These are phyloP conservation scores for Psophia crepitans DNA, from an alignment of 2,113 vertebrate species.

Conservation along the genomic window DNA sequence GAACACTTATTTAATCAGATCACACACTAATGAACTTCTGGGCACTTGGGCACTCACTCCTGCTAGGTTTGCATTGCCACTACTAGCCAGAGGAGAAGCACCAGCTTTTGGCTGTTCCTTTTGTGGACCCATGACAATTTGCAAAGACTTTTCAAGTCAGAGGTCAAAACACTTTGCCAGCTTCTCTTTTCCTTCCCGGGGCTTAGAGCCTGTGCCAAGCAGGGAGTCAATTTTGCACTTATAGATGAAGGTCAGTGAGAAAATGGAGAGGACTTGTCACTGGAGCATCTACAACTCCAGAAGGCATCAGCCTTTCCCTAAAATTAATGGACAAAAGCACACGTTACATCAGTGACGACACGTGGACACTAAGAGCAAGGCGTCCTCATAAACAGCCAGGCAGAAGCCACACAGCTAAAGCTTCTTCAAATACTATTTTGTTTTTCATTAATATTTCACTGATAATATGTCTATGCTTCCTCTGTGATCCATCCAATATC, in stretches of 20 bases:
- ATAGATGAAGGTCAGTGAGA: background rate
- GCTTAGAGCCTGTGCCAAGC: background rate
- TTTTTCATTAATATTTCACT: background rate
- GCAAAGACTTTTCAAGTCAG: background rate
- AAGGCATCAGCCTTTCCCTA: background rate
- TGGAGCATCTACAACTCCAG: background rate
- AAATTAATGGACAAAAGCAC: background rate
- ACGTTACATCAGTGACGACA: fast-evolving
- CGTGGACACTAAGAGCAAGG: background rate
- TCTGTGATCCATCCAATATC: background rate
- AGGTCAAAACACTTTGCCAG: background rate
- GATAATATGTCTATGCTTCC: background rate
- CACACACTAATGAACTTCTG: background rate
- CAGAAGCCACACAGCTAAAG: background rate
- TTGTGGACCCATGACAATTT: background rate
- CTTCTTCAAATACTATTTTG: background rate
- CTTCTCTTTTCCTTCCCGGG: background rate
- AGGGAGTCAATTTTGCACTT: background rate
- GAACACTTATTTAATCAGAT: background rate
- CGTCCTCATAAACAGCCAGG: background rate
- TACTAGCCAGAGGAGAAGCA: background rate
- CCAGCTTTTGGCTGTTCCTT: background rate
- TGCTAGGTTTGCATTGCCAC: background rate
- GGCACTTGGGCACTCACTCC: background rate
- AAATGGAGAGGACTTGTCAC: background rate